These are phyloP conservation scores for Myopa testacea DNA, from an alignment of 2,888 invertebrate species.

Conservation along the genomic window DNA sequence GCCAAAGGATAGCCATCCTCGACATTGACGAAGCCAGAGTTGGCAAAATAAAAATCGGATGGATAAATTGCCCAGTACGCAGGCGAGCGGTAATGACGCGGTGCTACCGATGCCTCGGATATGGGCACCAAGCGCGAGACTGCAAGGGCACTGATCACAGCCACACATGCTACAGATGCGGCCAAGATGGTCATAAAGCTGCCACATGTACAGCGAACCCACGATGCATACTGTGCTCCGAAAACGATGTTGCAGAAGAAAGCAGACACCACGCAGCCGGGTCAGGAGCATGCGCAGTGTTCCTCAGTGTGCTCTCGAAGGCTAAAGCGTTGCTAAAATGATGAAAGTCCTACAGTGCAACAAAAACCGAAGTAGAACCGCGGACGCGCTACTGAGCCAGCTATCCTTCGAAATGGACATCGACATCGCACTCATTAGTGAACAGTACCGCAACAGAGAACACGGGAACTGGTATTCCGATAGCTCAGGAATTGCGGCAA, in stretches of 20 bases:
- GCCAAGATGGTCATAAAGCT: neutral
- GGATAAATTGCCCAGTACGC: too few species aligned
- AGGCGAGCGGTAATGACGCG: too few species aligned
- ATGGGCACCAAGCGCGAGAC: too few species aligned
- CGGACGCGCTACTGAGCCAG: neutral
- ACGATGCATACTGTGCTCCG: neutral
- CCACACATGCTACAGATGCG: too few species aligned
- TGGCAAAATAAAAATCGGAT: too few species aligned
- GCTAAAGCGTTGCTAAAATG: neutral
- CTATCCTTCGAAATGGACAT: neutral
- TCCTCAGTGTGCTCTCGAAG: neutral
- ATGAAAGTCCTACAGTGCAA: neutral
- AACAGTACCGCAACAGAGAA: constrained; percentile 1
- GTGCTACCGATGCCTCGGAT: too few species aligned
- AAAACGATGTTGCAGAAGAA: neutral
- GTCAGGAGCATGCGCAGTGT: neutral
- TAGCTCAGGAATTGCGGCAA: too few species aligned
- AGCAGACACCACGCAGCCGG: neutral
- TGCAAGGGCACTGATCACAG: too few species aligned
- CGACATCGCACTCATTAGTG: neutral
- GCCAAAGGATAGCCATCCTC: neutral
- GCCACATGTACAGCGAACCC: neutral
- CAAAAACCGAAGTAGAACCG: neutral
- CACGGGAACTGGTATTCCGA: neutral
- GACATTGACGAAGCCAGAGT: neutral